These are phyloP conservation scores for Priapulus caudatus DNA, from an alignment of 2,888 invertebrate species.

Conservation along the genomic window DNA sequence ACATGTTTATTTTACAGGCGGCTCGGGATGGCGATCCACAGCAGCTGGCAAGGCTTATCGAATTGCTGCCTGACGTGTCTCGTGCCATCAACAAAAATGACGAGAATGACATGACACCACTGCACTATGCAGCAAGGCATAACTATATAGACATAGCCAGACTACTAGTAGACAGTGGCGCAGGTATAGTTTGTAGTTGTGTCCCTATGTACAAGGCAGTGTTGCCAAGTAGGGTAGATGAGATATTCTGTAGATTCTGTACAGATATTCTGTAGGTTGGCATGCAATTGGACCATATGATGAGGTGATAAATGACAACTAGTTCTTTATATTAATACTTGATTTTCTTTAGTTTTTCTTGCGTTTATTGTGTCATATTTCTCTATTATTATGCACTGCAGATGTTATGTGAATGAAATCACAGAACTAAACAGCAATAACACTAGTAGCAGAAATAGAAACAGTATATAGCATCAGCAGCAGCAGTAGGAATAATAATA, in stretches of 20 bases:
- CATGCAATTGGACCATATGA: neutral
- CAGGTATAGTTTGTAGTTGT: slow-evolving; percentile 29
- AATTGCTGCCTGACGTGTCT: slow-evolving; percentile 9
- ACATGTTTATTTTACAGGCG: slow-evolving; percentile 32
- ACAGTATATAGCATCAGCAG: too few relatives aligned
- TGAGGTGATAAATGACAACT: neutral
- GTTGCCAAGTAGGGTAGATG: too few relatives aligned
- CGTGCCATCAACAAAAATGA: slow-evolving; percentile 37
- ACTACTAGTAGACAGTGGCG: slow-evolving; percentile 36
- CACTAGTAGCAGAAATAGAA: too few relatives aligned
- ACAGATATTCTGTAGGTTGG: too few relatives aligned
- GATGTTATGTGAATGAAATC: too few relatives aligned
- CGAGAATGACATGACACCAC: slow-evolving; percentile 35
- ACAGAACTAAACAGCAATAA: too few relatives aligned
- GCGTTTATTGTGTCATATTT: too few relatives aligned
- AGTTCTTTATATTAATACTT: too few relatives aligned
- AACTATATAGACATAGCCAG: slow-evolving; percentile 36
- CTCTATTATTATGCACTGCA: too few relatives aligned
- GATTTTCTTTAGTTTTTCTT: slow-evolving; percentile 9
- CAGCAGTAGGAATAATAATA: too few relatives aligned
- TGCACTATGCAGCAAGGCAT: slow-evolving; percentile 42
- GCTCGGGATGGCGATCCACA: slow-evolving; percentile 35
- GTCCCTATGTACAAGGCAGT: too few relatives aligned
- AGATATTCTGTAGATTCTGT: too few relatives aligned
- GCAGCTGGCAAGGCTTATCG: slow-evolving; percentile 27